Evolutionary conservation across 35 echinoderm and acorn worm species (phyloP).

Genomic region (Strongylocentrotus purpuratus): DNA sequence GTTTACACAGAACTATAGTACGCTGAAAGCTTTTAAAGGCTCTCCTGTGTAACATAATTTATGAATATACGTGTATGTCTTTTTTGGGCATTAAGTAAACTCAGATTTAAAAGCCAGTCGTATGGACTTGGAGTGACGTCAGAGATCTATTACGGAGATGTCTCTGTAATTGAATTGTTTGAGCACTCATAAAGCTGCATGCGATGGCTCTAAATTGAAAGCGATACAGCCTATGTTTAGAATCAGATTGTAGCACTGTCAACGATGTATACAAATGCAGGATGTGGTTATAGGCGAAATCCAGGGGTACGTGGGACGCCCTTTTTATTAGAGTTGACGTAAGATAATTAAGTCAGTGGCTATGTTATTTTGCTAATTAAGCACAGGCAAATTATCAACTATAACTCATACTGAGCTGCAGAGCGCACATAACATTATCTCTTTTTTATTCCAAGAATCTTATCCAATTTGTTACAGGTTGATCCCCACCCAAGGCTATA

Average conservation of each 20-base stretch:
- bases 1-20: neutral
- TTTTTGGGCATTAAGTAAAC: neutral
- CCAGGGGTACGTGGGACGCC: too few species aligned
- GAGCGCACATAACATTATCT: too few species aligned
- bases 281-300: neutral
- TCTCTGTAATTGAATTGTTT: neutral
- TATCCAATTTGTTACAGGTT: too few species aligned
- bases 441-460: too few species aligned
- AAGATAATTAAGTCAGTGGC: too few species aligned
- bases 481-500: too few species aligned
- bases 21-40: neutral
- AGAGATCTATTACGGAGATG: neutral
- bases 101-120: neutral
- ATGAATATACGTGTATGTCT: neutral
- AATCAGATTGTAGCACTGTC: neutral
- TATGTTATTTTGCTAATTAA: too few species aligned
- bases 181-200: neutral
- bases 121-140: neutral
- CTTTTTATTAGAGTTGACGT: too few species aligned
- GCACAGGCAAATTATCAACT: too few species aligned
- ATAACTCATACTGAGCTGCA: too few species aligned
- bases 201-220: neutral
- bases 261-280: neutral
- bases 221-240: neutral
- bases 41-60: neutral